Evolutionary conservation across 2,797 vertebrate genomes (phyloP).

Genomic region (Sparus aurata): DNA sequence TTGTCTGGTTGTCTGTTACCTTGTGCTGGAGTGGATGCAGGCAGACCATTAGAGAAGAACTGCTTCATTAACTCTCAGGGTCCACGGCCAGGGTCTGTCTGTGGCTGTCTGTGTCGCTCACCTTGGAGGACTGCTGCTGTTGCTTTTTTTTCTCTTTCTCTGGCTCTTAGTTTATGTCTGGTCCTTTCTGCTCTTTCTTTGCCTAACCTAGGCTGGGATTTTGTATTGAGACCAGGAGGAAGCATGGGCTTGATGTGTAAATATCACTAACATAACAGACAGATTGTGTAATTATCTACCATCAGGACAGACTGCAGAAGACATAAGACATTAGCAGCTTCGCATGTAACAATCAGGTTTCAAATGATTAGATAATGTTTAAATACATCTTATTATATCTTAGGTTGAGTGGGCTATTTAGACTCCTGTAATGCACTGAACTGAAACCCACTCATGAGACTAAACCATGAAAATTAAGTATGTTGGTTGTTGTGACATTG

Average conservation of each 20-base stretch:
- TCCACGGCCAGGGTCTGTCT: constrained; percentile 61
- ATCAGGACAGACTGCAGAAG: background rate
- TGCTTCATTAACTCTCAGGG: constrained; percentile 79
- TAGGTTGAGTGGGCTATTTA: constrained; percentile 11
- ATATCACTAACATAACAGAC: constrained; percentile 36
- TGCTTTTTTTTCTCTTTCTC: constrained; percentile 46
- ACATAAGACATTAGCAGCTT: constrained; percentile 14
- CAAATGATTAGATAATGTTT: constrained; percentile 6
- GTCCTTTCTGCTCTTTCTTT: constrained; percentile 17
- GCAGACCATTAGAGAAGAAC: constrained; percentile 66
- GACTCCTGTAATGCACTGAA: constrained; percentile 46
- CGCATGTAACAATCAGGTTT: constrained; percentile 15
- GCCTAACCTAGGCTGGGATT: constrained; percentile 11
- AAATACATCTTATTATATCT: constrained; percentile 5
- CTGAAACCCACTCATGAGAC: constrained; percentile 21
- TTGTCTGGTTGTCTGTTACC: constrained; percentile 55
- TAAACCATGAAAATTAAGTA: constrained; percentile 14
- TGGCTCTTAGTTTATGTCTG: constrained; percentile 27
- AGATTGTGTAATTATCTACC: constrained; percentile 30
- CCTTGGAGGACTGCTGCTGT: constrained; percentile 63
- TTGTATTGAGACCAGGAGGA: constrained; percentile 27
- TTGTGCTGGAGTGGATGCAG: constrained; percentile 62
- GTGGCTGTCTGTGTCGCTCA: constrained; percentile 59
- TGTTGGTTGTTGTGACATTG: no score
- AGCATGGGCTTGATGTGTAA: constrained; percentile 6